Conservation (phyloP, 1,140 invertebrate genomes). For the Bombus ignitus region DNA sequence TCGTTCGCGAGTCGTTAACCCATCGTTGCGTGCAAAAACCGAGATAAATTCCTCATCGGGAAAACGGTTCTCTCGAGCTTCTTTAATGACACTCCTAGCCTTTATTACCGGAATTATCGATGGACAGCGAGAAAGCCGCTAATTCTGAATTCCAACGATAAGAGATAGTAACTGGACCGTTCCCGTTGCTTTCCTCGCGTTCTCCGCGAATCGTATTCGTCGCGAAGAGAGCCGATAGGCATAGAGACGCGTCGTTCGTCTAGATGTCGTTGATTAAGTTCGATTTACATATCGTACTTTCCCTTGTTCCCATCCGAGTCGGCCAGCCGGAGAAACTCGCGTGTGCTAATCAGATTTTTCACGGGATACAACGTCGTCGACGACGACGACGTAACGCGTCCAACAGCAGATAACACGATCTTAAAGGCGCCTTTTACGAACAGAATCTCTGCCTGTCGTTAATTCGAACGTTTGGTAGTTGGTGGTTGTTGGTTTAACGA, state of each 20-base stretch:
- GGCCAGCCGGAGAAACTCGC: slow-evolving; percentile 53
- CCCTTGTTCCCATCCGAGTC: slow-evolving; percentile 48
- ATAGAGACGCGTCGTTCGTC: slow-evolving; percentile 38
- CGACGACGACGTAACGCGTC: neutral
- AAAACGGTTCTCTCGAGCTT: neutral
- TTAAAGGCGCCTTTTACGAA: neutral
- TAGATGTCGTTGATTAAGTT: slow-evolving; percentile 55
- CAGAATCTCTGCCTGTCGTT: neutral
- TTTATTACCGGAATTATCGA: slow-evolving; percentile 25
- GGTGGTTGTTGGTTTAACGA: slow-evolving; percentile 32
- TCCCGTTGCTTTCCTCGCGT: neutral
- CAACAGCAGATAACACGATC: slow-evolving; percentile 4
- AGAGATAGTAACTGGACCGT: neutral
- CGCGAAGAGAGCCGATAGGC: slow-evolving; percentile 50
- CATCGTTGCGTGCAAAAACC: slow-evolving; percentile 15
- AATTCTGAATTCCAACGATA: neutral
- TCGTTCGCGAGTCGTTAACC: slow-evolving; percentile 14
- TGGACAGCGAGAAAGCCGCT: slow-evolving; percentile 11
- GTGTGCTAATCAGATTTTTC: slow-evolving; percentile 45
- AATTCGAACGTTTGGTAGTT: slow-evolving; percentile 15
- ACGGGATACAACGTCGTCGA: no score
- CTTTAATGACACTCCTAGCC: neutral
- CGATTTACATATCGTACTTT: slow-evolving; percentile 65
- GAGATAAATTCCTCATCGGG: neutral
- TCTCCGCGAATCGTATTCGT: slow-evolving; percentile 15